Conservation (phyloP, 2,797 vertebrate genomes). For the Epinephelus malabaricus region DNA sequence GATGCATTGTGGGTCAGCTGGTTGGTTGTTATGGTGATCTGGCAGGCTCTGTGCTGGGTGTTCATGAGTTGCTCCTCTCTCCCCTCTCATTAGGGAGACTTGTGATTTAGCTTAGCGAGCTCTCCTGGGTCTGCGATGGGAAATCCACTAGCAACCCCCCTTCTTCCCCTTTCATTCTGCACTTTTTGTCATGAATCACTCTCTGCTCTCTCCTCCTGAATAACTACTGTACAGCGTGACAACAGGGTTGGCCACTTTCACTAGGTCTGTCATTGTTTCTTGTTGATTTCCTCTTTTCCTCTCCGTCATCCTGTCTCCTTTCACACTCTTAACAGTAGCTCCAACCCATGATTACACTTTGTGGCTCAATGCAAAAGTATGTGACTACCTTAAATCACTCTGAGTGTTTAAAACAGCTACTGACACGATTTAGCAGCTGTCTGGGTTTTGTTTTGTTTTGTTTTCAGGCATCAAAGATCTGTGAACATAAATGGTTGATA, state of each 20-base stretch:
- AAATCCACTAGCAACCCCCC: slow-evolving; percentile 59
- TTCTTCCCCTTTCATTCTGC: slow-evolving; percentile 59
- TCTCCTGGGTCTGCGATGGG: slow-evolving; percentile 69
- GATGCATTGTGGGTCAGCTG: slow-evolving; percentile 87
- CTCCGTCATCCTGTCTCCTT: slow-evolving; percentile 22
- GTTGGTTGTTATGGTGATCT: slow-evolving; percentile 87
- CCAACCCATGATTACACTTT: slow-evolving; percentile 40
- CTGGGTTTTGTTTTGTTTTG: slow-evolving; percentile 1
- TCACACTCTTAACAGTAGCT: slow-evolving; percentile 27
- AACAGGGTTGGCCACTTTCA: slow-evolving; percentile 37
- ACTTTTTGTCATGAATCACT: slow-evolving; percentile 59
- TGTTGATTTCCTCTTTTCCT: slow-evolving; percentile 18
- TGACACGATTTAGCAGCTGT: background rate
- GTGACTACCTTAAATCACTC: slow-evolving; percentile 21
- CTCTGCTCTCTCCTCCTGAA: slow-evolving; percentile 51
- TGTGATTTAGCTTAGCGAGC: slow-evolving; percentile 87
- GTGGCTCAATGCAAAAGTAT: slow-evolving; percentile 38
- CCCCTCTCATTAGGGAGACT: slow-evolving; percentile 86
- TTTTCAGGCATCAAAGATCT: background rate
- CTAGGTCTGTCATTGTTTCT: slow-evolving; percentile 21
- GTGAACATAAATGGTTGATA: background rate
- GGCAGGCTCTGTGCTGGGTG: slow-evolving; percentile 78
- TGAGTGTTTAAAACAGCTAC: slow-evolving; percentile 6
- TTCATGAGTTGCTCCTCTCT: slow-evolving; percentile 77
- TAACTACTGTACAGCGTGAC: slow-evolving; percentile 62